Evolutionary conservation across 2,888 invertebrate species (phyloP).

Genomic region (Myopa testacea): DNA sequence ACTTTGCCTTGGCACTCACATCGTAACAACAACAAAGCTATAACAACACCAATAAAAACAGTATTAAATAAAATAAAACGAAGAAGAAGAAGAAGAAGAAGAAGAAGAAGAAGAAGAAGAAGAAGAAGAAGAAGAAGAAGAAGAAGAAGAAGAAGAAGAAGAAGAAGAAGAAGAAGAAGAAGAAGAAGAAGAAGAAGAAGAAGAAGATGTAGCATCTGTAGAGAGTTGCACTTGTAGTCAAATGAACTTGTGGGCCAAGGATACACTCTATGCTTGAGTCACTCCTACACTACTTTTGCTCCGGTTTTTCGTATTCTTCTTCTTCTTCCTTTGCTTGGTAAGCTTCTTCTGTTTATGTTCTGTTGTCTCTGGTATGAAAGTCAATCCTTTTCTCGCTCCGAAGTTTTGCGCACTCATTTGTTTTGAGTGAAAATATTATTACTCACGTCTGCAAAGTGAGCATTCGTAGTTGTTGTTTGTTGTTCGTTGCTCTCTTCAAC

Average conservation of each 20-base stretch:
- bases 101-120: neutral
- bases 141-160: neutral
- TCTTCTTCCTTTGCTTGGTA: neutral
- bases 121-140: neutral
- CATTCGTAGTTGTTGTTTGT: neutral
- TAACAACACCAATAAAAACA: slow-evolving; percentile 20
- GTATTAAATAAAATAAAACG: too few relatives aligned
- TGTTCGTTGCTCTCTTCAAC: slow-evolving; percentile 9
- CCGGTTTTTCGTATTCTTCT: neutral
- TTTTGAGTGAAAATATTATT: neutral
- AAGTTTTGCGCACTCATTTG: neutral
- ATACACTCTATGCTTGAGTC: neutral
- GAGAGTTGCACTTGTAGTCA: slow-evolving; percentile 14
- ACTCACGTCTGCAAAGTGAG: neutral
- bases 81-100: neutral
- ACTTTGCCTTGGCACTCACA: slow-evolving; percentile 50
- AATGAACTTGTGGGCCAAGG: slow-evolving; percentile 34
- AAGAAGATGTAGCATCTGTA: neutral
- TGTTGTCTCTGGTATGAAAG: neutral
- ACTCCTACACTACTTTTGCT: neutral
- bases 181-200: neutral
- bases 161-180: neutral
- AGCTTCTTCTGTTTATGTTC: neutral
- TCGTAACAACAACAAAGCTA: slow-evolving; percentile 3
- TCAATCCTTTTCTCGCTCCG: neutral